Evolutionary conservation across 2,888 invertebrate genomes (phyloP).

Genomic region (Ametastegia equiseti): DNA sequence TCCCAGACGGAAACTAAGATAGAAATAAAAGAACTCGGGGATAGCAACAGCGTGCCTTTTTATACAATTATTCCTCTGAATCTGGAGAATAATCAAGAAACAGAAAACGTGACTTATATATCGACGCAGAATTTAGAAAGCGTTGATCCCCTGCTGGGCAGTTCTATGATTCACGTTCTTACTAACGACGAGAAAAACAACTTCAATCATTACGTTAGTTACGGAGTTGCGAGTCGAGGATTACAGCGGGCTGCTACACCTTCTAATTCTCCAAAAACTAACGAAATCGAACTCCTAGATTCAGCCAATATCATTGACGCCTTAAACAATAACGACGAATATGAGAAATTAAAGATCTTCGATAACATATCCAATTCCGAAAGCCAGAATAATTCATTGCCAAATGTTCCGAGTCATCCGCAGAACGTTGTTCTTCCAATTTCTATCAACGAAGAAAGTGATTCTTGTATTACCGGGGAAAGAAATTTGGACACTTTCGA

Average conservation of each 20-base stretch:
- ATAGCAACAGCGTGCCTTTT: constrained; percentile 56
- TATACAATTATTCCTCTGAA: constrained; percentile 65
- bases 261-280: constrained; percentile 49
- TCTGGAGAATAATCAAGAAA: constrained; percentile 55
- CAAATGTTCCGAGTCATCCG: constrained; percentile 9
- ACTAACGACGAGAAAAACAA: constrained; percentile 42
- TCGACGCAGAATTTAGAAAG: constrained; percentile 55
- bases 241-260: not conserved
- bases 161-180: constrained; percentile 48
- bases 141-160: constrained; percentile 33
- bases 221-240: constrained; percentile 10
- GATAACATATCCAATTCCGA: constrained; percentile 48
- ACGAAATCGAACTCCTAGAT: constrained; percentile 50
- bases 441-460: not conserved
- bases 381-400: constrained; percentile 50
- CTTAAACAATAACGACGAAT: constrained; percentile 58
- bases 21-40: constrained; percentile 49
- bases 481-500: constrained; percentile 54
- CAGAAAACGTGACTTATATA: constrained; percentile 60
- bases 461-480: constrained; percentile 13
- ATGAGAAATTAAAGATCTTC: constrained; percentile 62
- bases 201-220: constrained; percentile 54
- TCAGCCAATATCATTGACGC: constrained; percentile 58
- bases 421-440: not conserved
- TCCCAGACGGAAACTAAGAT: constrained; percentile 54